Base-by-base conservation (phyloP, 2,888 invertebrate species). In the Sacculina carcini region DNA sequence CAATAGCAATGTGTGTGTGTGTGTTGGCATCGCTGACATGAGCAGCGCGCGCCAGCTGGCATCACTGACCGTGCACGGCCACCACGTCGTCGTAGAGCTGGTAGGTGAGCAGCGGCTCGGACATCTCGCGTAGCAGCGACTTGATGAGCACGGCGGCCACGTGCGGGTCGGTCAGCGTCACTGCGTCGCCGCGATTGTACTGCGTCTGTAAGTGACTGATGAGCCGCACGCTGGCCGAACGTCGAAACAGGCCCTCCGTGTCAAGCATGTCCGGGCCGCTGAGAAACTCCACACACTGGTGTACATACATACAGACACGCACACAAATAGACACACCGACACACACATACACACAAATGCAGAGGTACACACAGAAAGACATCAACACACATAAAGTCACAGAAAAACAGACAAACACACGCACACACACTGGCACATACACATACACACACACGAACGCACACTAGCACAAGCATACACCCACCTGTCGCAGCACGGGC, bases 191-290 rank as follows among this genome's bases (percentile, higher is more conserved):
- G 56, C 74, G 73, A 68, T 98, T 90, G 60, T 89, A 85, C 40
- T 75, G 73, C 52, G 75, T 72, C 63, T 92, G 89, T 19, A 89
- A 73, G 58, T 82, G 78, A 63, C 80, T 84, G 39, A 98, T 77
- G 58, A 80, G 75, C 1, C 74, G 66, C 54, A 81, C 78, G 64
- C 81, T 86, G 0, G 89, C 86, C 1, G 89, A 90, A 58, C 96
- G 76, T 58, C 98, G 74, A 67, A 98, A 98, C 61, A 98, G 75
- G 3, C 98, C 98, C 66, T 96, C 94, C 0, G 87, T 86, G 66
- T 90, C 87, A 55, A 94, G 67, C 29, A 23, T 28, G 51, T 53
- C 53, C 23, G 53, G 53, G 19, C 51, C 31, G 36, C 44, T 44
- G 19, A 53, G 38, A 16, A 51, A 53, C 19, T 53, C 53, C 5